Conservation (phyloP, 2,888 invertebrate genomes). For the Cyclophora albipunctata region DNA sequence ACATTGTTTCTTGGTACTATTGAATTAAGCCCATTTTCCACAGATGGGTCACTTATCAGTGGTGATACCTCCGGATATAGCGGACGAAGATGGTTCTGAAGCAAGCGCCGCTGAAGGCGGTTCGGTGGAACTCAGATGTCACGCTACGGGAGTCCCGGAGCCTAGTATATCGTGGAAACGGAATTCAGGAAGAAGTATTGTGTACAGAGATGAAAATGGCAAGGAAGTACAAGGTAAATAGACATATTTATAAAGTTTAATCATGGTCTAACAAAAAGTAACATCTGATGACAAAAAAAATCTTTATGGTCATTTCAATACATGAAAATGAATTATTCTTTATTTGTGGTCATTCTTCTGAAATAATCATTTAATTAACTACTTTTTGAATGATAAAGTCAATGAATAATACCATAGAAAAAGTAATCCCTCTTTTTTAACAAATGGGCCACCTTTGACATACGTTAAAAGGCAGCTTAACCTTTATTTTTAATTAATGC, state of each 20-base stretch:
- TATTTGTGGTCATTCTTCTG: too few species aligned
- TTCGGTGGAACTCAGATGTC: slow-evolving; percentile 83
- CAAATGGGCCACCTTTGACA: too few species aligned
- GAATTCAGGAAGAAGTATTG: slow-evolving; percentile 84
- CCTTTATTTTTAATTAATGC: too few species aligned
- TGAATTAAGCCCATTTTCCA: slow-evolving; percentile 13
- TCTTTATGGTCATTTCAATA: too few species aligned
- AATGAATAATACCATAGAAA: too few species aligned
- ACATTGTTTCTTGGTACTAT: not conserved
- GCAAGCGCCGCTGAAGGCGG: slow-evolving; percentile 87
- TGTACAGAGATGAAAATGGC: slow-evolving; percentile 79
- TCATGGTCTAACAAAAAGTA: too few species aligned
- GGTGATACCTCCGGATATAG: slow-evolving; percentile 90
- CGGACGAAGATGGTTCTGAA: slow-evolving; percentile 76
- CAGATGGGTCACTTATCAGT: slow-evolving; percentile 92
- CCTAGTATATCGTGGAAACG: slow-evolving; percentile 87
- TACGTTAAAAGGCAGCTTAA: too few species aligned
- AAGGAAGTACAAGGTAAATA: slow-evolving; percentile 80
- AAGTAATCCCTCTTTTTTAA: too few species aligned
- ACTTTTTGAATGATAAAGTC: too few species aligned
- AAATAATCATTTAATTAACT: too few species aligned
- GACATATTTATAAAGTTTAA: not conserved
- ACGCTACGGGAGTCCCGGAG: slow-evolving; percentile 85
- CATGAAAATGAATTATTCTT: too few species aligned
- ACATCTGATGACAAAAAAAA: too few species aligned